Percentiles rank a stretch among this genome's conserved stretches.
These are phyloP conservation scores for Labeo calbasu DNA, from an alignment of 2,797 vertebrate genomes.

Conservation along the genomic window DNA sequence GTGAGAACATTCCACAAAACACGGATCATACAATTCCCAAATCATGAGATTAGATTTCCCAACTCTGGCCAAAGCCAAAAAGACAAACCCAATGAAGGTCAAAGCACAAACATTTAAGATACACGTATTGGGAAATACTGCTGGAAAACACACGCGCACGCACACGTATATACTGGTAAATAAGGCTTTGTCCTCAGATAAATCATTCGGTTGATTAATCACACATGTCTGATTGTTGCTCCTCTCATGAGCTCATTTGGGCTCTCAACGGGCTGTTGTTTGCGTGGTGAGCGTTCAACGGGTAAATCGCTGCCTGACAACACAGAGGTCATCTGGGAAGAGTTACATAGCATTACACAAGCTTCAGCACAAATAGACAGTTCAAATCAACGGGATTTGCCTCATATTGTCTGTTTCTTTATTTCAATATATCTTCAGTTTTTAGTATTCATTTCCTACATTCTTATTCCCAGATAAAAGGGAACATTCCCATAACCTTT, in stretches of 20 bases:
- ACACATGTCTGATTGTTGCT: constrained; percentile 37
- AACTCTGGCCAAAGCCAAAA: background rate
- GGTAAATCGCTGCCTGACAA: constrained; percentile 29
- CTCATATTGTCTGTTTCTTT: background rate
- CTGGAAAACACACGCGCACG: background rate
- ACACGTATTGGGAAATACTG: background rate
- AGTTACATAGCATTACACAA: background rate
- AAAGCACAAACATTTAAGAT: background rate
- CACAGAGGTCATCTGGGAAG: constrained; percentile 23
- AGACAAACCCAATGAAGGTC: background rate
- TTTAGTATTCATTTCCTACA: background rate
- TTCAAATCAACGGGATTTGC: background rate
- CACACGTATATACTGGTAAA: background rate
- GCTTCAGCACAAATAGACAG: background rate
- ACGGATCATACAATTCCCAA: constrained; percentile 31
- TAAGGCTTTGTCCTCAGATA: constrained; percentile 25
- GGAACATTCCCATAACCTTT: background rate
- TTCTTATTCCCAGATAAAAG: background rate
- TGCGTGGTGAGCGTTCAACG: constrained; percentile 24
- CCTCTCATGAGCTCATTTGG: constrained; percentile 39
- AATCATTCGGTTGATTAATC: constrained; percentile 46
- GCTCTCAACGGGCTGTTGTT: constrained; percentile 24
- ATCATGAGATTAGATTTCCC: constrained; percentile 33
- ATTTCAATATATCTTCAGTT: background rate
- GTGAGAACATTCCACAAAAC: constrained; percentile 28